Evolutionary conservation across 1,140 invertebrate species (phyloP).

Genomic region (Drosophila busckii): DNA sequence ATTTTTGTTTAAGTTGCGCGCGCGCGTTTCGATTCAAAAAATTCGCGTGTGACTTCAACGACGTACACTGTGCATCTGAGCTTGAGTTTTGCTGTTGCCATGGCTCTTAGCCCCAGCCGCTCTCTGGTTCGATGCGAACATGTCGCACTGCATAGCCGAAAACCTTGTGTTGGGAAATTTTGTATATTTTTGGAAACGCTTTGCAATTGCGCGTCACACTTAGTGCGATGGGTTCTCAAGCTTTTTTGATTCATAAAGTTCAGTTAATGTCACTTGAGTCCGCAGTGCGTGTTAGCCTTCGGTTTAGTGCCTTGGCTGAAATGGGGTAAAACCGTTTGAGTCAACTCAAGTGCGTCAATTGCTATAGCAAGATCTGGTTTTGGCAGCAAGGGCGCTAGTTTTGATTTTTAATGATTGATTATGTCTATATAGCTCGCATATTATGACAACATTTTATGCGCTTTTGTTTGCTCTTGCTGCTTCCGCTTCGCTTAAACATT

Average conservation of each 20-base stretch:
- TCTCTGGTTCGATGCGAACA: slow-evolving; percentile 46
- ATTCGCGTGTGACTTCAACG: slow-evolving; percentile 69
- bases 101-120: slow-evolving; percentile 1
- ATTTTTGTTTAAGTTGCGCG: slow-evolving; percentile 1
- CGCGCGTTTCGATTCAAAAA: slow-evolving; percentile 38
- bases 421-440: background rate
- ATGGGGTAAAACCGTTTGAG: slow-evolving; percentile 46
- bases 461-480: slow-evolving; percentile 22
- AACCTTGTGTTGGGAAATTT: slow-evolving; percentile 11
- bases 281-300: slow-evolving; percentile 55
- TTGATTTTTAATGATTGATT: slow-evolving; percentile 26
- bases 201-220: slow-evolving; percentile 33
- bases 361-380: background rate
- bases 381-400: slow-evolving; percentile 48
- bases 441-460: slow-evolving; percentile 12
- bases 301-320: slow-evolving; percentile 29
- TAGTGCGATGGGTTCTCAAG: slow-evolving; percentile 27
- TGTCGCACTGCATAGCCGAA: too few relatives aligned
- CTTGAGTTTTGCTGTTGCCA: slow-evolving; percentile 22
- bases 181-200: background rate
- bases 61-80: slow-evolving; percentile 56
- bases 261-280: slow-evolving; percentile 27
- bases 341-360: slow-evolving; percentile 5
- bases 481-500: slow-evolving; percentile 57
- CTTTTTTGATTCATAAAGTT: slow-evolving; percentile 49